phyloP scores from a whole-genome alignment of 2,888 invertebrate genomes.

The Strigamia transsilvanica region DNA sequence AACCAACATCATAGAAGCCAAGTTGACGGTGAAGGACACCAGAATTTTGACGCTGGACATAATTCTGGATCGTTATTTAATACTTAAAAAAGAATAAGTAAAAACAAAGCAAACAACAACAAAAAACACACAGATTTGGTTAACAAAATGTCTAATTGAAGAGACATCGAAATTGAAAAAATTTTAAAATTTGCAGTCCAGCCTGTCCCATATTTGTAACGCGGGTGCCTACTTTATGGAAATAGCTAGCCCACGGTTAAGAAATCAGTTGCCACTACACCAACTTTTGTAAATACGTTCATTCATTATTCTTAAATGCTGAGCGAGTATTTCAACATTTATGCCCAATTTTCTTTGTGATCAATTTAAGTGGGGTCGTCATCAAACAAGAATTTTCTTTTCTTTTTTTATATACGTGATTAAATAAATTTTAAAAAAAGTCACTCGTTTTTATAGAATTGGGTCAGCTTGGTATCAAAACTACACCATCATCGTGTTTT shows the following conservation, averaged over 20 bases:
- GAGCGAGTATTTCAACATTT: slow-evolving; percentile 35
- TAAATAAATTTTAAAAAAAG: slow-evolving; percentile 25
- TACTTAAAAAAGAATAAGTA: background rate
- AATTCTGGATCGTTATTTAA: background rate
- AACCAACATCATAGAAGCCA: slow-evolving; percentile 32
- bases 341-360: slow-evolving; percentile 14
- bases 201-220: slow-evolving; percentile 44
- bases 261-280: slow-evolving; percentile 30
- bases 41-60: slow-evolving; percentile 13
- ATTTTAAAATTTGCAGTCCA: background rate
- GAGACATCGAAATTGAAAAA: background rate
- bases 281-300: slow-evolving; percentile 51
- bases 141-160: background rate
- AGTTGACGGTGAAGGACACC: slow-evolving; percentile 51
- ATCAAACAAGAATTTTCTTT: slow-evolving; percentile 17
- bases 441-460: slow-evolving; percentile 12
- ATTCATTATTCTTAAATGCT: slow-evolving; percentile 9
- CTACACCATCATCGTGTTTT: slow-evolving; percentile 49
- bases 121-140: background rate
- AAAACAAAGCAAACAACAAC: background rate
- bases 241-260: slow-evolving; percentile 17
- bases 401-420: slow-evolving; percentile 36
- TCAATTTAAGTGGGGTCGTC: slow-evolving; percentile 34
- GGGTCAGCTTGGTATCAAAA: slow-evolving; percentile 52
- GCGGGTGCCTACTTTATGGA: slow-evolving; percentile 51